Evolutionary conservation across 2,113 vertebrate species (phyloP).

Genomic region (Lophura nycthemera): DNA sequence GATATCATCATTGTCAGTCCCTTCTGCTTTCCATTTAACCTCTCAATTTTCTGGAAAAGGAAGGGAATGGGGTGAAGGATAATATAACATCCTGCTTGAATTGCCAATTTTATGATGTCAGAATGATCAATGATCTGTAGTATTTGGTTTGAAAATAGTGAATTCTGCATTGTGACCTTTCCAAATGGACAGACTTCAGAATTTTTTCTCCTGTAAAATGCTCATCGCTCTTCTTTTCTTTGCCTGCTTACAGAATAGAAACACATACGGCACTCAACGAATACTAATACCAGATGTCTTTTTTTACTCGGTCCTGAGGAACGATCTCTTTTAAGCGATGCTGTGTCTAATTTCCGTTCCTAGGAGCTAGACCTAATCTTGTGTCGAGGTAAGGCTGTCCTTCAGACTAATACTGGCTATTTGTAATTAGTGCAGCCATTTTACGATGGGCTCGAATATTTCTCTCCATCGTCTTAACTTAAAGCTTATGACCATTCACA

Average conservation of each 20-base stretch:
- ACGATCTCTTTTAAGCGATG: neutral
- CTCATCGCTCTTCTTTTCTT: neutral
- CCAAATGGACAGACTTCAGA: neutral
- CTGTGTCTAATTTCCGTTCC: too few species aligned
- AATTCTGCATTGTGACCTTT: neutral
- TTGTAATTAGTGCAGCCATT: too few species aligned
- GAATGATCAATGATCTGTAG: neutral
- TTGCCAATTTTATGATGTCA: neutral
- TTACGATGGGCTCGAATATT: too few species aligned
- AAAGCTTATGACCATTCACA: too few species aligned
- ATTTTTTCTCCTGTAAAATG: neutral
- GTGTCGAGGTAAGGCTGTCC: too few species aligned
- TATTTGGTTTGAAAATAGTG: neutral
- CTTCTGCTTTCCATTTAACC: neutral
- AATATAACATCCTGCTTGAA: neutral
- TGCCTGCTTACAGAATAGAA: neutral
- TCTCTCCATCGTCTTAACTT: too few species aligned
- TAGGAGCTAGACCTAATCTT: too few species aligned
- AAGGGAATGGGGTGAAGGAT: neutral
- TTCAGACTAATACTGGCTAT: too few species aligned
- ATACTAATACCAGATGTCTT: too few species aligned
- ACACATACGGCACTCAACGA: too few species aligned
- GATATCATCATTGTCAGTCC: rapidly evolving
- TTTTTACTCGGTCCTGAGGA: neutral
- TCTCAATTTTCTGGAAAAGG: neutral